Conservation (phyloP, 2,797 vertebrate genomes). For the Chaenodraco wilsoni region DNA sequence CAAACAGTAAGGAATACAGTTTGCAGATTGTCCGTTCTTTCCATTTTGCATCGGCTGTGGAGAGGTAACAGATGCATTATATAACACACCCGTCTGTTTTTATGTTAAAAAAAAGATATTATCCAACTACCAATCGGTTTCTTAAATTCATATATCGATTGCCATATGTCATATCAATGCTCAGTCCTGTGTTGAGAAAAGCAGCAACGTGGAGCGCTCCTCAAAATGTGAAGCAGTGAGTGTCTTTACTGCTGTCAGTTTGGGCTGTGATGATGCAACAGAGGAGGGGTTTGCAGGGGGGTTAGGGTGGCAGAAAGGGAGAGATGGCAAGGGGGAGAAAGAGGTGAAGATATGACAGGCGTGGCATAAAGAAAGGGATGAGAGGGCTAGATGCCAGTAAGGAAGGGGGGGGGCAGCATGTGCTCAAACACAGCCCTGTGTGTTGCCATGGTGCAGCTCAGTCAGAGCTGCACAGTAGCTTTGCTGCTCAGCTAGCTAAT, state of each 20-base stretch:
- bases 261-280: conserved; percentile 64
- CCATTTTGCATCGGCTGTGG: neutral
- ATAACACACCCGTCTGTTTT: neutral
- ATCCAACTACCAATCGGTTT: neutral
- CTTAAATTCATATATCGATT: neutral
- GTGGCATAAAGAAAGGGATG: conserved; percentile 45
- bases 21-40: neutral
- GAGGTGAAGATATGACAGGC: conserved; percentile 59
- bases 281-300: conserved; percentile 37
- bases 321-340: conserved; percentile 15
- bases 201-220: conserved; percentile 25
- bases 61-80: neutral
- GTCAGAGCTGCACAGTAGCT: conserved; percentile 79
- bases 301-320: conserved; percentile 16
- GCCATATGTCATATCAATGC: conserved; percentile 29
- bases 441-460: conserved; percentile 85
- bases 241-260: conserved; percentile 61
- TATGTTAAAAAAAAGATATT: neutral
- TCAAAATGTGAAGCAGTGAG: conserved; percentile 36
- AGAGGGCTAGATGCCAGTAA: conserved; percentile 40
- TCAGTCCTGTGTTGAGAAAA: conserved; percentile 30
- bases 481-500: conserved; percentile 79
- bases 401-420: conserved; percentile 54
- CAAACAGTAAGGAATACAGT: neutral
- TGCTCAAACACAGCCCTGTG: conserved; percentile 73